Evolutionary conservation across 1,140 invertebrate species (phyloP).

Genomic region (Cydia splendana): DNA sequence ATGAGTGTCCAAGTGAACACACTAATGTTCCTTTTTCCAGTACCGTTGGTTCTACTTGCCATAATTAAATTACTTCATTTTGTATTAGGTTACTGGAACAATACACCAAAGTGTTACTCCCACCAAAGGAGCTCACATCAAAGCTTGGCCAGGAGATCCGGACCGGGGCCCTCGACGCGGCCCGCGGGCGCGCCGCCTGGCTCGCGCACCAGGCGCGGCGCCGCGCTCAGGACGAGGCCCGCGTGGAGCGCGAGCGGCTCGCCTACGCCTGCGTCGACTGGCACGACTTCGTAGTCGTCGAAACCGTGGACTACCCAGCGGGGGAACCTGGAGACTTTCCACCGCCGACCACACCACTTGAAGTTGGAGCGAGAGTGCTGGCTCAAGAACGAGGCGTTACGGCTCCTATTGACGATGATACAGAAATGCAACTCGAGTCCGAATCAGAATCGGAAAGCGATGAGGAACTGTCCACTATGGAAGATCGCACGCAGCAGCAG

Average conservation of each 20-base stretch:
- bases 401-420: conserved; percentile 82
- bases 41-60: neutral
- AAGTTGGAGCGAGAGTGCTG: conserved; percentile 96
- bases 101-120: conserved; percentile 97
- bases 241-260: conserved; percentile 95
- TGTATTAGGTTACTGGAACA: conserved; percentile 96
- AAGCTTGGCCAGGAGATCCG: conserved; percentile 90
- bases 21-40: neutral
- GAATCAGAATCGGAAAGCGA: conserved; percentile 82
- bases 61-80: neutral
- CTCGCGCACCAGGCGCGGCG: conserved; percentile 96
- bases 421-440: conserved; percentile 85
- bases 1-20: too few relatives aligned
- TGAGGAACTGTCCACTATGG: conserved; percentile 85
- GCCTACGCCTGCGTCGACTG: conserved; percentile 99
- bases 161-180: conserved; percentile 92
- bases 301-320: conserved; percentile 99
- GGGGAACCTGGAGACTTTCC: conserved; percentile 98
- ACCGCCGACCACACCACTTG: conserved; percentile 97
- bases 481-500: conserved; percentile 81
- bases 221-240: conserved; percentile 95
- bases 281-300: conserved; percentile 99
- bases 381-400: conserved; percentile 86
- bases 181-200: conserved; percentile 98
- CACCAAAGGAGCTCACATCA: conserved; percentile 93